These are phyloP conservation scores for Champsocephalus gunnari DNA, from an alignment of 2,797 vertebrate genomes.

Conservation along the genomic window DNA sequence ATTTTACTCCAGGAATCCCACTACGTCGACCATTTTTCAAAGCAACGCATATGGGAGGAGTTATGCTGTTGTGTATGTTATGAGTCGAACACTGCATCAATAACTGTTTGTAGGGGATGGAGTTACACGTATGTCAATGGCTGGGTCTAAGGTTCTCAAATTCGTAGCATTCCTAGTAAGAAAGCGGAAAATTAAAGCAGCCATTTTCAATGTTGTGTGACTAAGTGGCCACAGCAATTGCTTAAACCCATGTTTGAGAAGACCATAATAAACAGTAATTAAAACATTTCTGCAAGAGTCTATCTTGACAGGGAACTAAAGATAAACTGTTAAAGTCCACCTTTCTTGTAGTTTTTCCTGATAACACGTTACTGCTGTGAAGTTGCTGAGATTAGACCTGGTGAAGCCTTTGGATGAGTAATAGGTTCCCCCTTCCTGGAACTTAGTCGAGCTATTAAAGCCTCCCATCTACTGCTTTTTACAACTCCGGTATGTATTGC, in stretches of 20 bases:
- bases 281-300: neutral
- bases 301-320: neutral
- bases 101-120: neutral
- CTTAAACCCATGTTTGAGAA: neutral
- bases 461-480: neutral
- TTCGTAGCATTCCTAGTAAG: neutral
- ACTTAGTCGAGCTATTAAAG: neutral
- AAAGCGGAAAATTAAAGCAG: neutral
- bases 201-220: neutral
- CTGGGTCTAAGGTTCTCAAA: neutral
- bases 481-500: neutral
- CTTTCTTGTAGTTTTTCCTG: neutral
- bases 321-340: neutral
- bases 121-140: neutral
- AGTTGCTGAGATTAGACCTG: neutral
- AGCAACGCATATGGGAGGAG: slow-evolving; percentile 50
- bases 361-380: neutral
- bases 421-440: slow-evolving; percentile 32
- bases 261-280: neutral
- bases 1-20: neutral
- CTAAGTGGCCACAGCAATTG: neutral
- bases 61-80: slow-evolving; percentile 29
- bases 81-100: slow-evolving; percentile 1
- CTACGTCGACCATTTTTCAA: neutral
- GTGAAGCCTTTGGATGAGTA: slow-evolving; percentile 35